phyloP scores from a whole-genome alignment of 2,797 vertebrate species.

The Dicrostonyx torquatus region DNA sequence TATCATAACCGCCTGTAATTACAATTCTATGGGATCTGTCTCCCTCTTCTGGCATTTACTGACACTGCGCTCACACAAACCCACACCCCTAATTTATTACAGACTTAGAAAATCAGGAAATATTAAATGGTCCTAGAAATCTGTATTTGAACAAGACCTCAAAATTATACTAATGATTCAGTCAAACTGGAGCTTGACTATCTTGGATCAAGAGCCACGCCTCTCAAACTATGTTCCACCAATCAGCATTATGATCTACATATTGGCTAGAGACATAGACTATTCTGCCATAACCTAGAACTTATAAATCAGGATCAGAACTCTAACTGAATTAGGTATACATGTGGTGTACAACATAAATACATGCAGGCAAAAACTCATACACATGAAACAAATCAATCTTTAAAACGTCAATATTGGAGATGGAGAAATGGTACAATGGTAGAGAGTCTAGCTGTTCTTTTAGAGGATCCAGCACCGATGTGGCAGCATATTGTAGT shows the following conservation, averaged over 20 bases:
- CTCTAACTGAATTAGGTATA: neutral
- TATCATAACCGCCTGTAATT: neutral
- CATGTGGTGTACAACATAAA: neutral
- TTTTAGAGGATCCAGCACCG: neutral
- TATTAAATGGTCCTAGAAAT: neutral
- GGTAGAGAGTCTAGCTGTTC: neutral
- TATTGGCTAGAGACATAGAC: neutral
- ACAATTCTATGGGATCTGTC: neutral
- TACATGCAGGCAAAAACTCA: neutral
- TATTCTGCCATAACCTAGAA: neutral
- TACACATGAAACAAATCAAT: neutral
- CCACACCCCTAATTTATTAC: neutral
- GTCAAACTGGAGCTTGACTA: neutral
- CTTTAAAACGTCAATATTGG: neutral
- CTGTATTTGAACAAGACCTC: neutral
- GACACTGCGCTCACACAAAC: neutral
- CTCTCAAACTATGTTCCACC: neutral
- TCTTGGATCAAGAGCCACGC: neutral
- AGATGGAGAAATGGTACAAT: neutral
- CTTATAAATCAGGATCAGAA: neutral
- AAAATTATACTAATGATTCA: neutral
- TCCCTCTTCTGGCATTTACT: neutral
- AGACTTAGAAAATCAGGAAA: neutral
- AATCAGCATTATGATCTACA: neutral
- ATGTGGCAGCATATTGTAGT: neutral